Percentiles rank a stretch among this genome's conserved stretches.
phyloP scores from a whole-genome alignment of 2,888 invertebrate species.

The Volucella zonaria region DNA sequence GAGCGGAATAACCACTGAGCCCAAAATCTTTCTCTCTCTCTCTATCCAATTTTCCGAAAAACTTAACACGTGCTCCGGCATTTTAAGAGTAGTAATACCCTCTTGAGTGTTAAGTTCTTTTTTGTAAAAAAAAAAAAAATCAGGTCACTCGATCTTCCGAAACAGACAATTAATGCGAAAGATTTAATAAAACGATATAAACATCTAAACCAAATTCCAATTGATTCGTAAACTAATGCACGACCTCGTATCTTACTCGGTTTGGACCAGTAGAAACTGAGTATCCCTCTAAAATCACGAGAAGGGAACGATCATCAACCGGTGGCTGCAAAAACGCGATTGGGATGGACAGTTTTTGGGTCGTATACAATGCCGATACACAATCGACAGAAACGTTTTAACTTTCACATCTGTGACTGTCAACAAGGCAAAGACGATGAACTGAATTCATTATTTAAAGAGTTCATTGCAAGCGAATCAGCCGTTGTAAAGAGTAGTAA shows the following conservation, averaged over 20 bases:
- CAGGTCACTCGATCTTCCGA: background rate
- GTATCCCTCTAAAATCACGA: slow-evolving; percentile 1
- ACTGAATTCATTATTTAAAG: no score
- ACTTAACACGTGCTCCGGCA: no score
- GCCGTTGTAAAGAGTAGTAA: no score
- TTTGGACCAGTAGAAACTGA: slow-evolving; percentile 30
- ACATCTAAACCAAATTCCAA: slow-evolving; percentile 15
- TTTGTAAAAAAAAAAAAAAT: no score
- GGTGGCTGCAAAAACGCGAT: slow-evolving; percentile 16
- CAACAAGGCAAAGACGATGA: no score
- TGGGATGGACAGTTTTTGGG: slow-evolving; percentile 23
- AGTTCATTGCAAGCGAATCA: no score
- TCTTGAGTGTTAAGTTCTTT: no score
- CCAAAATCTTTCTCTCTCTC: no score
- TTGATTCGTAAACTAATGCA: background rate
- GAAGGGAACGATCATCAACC: slow-evolving; percentile 24
- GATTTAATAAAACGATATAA: slow-evolving; percentile 2
- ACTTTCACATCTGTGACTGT: slow-evolving; percentile 29
- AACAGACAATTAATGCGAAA: slow-evolving; percentile 7
- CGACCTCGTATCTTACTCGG: slow-evolving; percentile 31
- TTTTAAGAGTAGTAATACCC: no score
- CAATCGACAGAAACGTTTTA: background rate
- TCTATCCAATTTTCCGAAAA: no score
- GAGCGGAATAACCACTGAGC: no score
- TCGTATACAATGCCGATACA: background rate